Evolutionary conservation across 2,113 vertebrate genomes (phyloP).

Genomic region (Siniperca knerii): DNA sequence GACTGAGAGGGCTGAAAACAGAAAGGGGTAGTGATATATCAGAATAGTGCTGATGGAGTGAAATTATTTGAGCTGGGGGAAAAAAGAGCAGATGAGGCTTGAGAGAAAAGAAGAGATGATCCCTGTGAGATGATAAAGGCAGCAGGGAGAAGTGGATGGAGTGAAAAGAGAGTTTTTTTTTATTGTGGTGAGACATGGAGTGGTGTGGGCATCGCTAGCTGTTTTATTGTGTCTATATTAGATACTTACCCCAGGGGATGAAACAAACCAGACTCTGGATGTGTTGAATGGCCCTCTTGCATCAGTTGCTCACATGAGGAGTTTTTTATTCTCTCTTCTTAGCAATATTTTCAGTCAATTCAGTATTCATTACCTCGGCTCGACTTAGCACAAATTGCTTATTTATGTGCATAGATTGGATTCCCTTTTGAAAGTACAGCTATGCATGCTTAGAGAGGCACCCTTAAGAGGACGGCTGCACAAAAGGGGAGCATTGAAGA

Average conservation of each 20-base stretch:
- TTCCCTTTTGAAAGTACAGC: slow-evolving; percentile 41
- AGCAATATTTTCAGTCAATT: slow-evolving; percentile 35
- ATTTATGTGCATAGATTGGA: slow-evolving; percentile 45
- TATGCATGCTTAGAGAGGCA: slow-evolving; percentile 7
- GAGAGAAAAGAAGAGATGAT: slow-evolving; percentile 17
- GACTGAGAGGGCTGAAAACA: slow-evolving; percentile 36
- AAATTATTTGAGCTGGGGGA: slow-evolving; percentile 35
- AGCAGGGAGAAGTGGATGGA: slow-evolving; percentile 10
- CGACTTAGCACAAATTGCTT: slow-evolving; percentile 32
- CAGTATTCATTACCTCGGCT: slow-evolving; percentile 34
- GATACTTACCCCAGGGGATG: slow-evolving; percentile 21
- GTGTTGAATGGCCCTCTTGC: slow-evolving; percentile 11
- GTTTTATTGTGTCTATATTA: slow-evolving; percentile 58
- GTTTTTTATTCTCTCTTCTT: slow-evolving; percentile 46
- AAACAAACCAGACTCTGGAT: slow-evolving; percentile 32
- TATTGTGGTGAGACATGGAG: slow-evolving; percentile 33
- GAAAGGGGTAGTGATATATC: background rate
- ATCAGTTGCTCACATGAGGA: slow-evolving; percentile 16
- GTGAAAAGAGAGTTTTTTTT: slow-evolving; percentile 11
- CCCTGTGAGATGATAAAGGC: slow-evolving; percentile 29
- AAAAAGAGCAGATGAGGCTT: slow-evolving; percentile 23
- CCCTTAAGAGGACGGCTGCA: background rate
- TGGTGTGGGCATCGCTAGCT: slow-evolving; percentile 29
- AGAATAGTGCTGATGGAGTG: slow-evolving; percentile 48
- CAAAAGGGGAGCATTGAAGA: slow-evolving; percentile 28